phyloP scores from a whole-genome alignment of 2,113 vertebrate species.

The Austrofundulus limnaeus region DNA sequence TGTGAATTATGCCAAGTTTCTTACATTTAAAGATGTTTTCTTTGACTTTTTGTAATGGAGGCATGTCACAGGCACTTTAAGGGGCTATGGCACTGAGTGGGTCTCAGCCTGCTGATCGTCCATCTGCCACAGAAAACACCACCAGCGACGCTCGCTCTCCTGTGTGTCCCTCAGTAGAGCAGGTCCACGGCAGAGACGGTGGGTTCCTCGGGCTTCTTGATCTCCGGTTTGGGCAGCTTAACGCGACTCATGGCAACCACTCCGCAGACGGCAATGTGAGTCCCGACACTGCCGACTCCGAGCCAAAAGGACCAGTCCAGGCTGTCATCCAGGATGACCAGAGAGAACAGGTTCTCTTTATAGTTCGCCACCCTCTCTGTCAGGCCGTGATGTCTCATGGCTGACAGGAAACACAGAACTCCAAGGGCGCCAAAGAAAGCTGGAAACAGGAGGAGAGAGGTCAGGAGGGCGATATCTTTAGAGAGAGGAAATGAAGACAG shows the following conservation, averaged over 20 bases:
- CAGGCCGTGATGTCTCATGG: conserved; percentile 83
- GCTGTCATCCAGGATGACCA: conserved; percentile 84
- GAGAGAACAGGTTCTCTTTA: conserved; percentile 84
- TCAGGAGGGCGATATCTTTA: neutral
- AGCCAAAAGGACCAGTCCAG: conserved; percentile 93
- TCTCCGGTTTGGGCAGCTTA: conserved; percentile 86
- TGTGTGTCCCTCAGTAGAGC: conserved; percentile 79
- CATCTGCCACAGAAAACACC: neutral
- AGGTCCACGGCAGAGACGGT: conserved; percentile 89
- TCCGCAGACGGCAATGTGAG: conserved; percentile 85
- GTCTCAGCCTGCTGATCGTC: neutral
- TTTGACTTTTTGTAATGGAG: too few species aligned
- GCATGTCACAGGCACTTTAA: too few species aligned
- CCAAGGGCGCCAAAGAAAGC: conserved; percentile 83
- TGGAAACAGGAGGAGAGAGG: conserved; percentile 59
- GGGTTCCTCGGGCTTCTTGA: conserved; percentile 88
- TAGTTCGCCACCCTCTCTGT: conserved; percentile 91
- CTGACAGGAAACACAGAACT: conserved; percentile 86
- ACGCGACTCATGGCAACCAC: conserved; percentile 88
- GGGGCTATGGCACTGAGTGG: conserved; percentile 15
- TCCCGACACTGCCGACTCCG: conserved; percentile 85
- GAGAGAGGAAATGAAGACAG: neutral
- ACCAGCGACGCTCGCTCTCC: neutral
- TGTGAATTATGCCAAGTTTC: too few species aligned
- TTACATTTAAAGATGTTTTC: too few species aligned